These are phyloP conservation scores for Rynchops niger DNA, from an alignment of 2,113 vertebrate species.

Conservation along the genomic window DNA sequence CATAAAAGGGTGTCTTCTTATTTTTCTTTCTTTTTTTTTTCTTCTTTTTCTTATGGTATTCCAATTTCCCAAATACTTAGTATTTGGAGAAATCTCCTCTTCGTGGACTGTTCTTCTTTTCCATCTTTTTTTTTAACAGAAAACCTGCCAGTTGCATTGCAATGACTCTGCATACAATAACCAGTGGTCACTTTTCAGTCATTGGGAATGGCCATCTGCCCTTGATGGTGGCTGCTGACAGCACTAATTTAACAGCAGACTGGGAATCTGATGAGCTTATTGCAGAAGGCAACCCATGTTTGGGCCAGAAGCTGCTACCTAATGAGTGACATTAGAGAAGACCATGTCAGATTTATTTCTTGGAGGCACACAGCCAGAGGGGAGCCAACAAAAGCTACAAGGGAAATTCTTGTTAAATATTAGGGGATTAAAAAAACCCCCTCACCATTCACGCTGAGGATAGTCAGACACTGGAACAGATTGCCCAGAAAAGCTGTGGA, in stretches of 20 bases:
- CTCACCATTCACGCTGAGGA: background rate
- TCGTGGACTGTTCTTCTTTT: background rate
- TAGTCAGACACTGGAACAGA: background rate
- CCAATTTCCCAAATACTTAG: background rate
- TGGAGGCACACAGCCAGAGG: background rate
- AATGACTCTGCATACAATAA: background rate
- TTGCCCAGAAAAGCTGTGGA: background rate
- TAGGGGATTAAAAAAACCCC: rapidly evolving
- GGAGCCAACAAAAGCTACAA: background rate
- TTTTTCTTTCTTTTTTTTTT: background rate
- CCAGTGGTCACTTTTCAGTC: background rate
- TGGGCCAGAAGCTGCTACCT: background rate
- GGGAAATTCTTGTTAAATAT: background rate
- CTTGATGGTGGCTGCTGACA: background rate
- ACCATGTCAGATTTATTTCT: background rate
- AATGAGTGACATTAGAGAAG: background rate
- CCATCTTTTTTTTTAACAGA: background rate
- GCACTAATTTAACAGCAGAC: background rate
- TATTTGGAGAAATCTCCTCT: background rate
- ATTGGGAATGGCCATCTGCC: background rate
- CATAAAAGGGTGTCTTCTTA: background rate
- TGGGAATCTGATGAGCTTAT: background rate
- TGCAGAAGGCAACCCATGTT: background rate
- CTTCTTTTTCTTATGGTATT: background rate
- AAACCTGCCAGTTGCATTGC: background rate